Evolutionary conservation across 2,888 invertebrate genomes (phyloP), one percentile per base, ranked within the genome.

Genomic region (Blera fallax): DNA sequence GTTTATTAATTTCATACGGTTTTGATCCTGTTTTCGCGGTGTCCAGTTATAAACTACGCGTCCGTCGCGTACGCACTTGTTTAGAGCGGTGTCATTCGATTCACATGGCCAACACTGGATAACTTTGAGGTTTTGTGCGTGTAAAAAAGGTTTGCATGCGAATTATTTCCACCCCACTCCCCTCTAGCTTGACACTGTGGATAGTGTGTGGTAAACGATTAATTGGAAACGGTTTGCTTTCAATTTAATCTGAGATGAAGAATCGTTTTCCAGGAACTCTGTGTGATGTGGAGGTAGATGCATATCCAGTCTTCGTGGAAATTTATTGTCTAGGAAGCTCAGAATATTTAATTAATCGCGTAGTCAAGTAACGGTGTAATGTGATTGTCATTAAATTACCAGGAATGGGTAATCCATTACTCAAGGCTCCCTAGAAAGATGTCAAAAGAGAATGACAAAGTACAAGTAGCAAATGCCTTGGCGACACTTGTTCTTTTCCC

Each of bases 1-100:
- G 85, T 85, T 85, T 81, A 85, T 85, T 85, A 85, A 85, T 81
- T 85, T 85, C 85, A 76, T 85, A 81, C 81, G 77, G 85, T 81
- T 85, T 85, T 85, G 81, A 81, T 85, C 85, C 85, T 85, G 81
- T 81, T 85, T 81, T 81, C 67, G 29, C 54, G 40, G 67, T 67
- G 81, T 85, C 65, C 85, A 85, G 85, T 85, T 85, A 85, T 85
- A 81, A 77, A 76, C 37, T 85, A 80, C 72, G 72, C 67, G 70
- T 85, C 60, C 60, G 24, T 74, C 58, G 74, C 64, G 67, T 67
- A 85, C 83, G 83, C 83, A 85, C 81, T 85, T 81, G 74, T 74
- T 79, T 56, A 48, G 67, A 69, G 56, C 74, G 64, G 34, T 84
- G 84, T 81, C 85, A 85, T 70, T 62, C 56, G 67, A 67, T 67